phyloP scores from a whole-genome alignment of 2,888 invertebrate species.

The Drosophila hamatofila region DNA sequence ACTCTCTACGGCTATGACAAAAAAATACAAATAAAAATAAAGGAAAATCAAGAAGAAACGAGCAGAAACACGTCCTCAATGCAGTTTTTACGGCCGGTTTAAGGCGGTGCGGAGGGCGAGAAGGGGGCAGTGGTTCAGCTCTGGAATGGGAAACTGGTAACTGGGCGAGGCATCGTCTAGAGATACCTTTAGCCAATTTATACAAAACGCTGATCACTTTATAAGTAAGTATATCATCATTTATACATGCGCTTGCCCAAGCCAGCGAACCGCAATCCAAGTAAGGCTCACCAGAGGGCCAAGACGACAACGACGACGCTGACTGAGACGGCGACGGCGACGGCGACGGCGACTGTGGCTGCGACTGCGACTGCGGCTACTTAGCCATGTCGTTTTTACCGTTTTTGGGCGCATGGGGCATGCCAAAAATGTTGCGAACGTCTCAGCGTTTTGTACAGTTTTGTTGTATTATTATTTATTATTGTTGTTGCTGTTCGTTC shows the following conservation, averaged over 20 bases:
- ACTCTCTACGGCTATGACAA: conserved; percentile 15
- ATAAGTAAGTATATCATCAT: conserved; percentile 75
- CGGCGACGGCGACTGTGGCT: background rate
- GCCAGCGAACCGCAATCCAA: conserved; percentile 10
- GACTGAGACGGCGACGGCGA: conserved; percentile 10
- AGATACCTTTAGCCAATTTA: conserved; percentile 51
- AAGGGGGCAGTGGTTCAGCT: too few relatives aligned
- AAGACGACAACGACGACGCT: conserved; percentile 1
- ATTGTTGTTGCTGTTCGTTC: conserved; percentile 53
- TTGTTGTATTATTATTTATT: conserved; percentile 43
- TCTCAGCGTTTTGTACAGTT: conserved; percentile 74
- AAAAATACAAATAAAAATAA: background rate
- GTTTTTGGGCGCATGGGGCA: conserved; percentile 74
- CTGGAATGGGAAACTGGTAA: conserved; percentile 29
- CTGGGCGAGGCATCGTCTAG: conserved; percentile 44
- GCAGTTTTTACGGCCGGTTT: conserved; percentile 50
- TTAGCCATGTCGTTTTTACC: conserved; percentile 76
- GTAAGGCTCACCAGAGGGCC: conserved; percentile 19
- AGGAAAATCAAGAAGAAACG: background rate
- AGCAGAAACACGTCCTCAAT: conserved; percentile 42
- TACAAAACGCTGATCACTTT: conserved; percentile 71
- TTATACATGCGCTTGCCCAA: conserved; percentile 58
- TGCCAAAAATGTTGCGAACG: conserved; percentile 71
- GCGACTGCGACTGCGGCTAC: conserved; percentile 32
- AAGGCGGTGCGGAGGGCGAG: too few relatives aligned